These are phyloP conservation scores for Clavelina lepadiformis DNA, from an alignment of 23 tunicate species.

Conservation along the genomic window DNA sequence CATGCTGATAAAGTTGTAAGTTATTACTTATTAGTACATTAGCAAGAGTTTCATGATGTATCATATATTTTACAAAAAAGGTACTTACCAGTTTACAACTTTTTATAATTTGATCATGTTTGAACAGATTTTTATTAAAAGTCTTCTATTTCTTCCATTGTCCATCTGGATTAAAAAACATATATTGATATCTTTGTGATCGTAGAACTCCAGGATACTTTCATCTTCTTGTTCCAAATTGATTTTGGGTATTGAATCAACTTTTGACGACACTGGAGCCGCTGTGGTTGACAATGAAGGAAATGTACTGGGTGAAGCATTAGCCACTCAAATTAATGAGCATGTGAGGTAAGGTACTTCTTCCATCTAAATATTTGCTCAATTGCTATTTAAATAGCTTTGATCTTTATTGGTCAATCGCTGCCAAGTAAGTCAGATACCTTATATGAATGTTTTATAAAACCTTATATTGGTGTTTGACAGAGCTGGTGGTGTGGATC, in stretches of 20 bases:
- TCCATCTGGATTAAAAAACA: too few relatives aligned
- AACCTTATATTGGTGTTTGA: slow-evolving; percentile 7
- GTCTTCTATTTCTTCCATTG: too few relatives aligned
- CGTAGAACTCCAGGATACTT: too few relatives aligned
- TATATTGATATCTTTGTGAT: too few relatives aligned
- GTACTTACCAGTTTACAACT: too few relatives aligned
- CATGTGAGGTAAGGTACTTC: slow-evolving; percentile 26
- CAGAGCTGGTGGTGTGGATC: slow-evolving; percentile 65
- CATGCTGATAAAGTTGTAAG: too few relatives aligned
- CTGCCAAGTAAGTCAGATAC: neutral
- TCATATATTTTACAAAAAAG: too few relatives aligned
- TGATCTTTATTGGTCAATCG: neutral
- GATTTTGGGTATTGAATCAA: slow-evolving; percentile 73
- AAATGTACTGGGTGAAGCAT: slow-evolving; percentile 50
- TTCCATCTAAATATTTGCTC: neutral
- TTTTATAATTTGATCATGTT: too few relatives aligned
- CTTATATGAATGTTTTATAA: neutral
- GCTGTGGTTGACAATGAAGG: slow-evolving; percentile 68
- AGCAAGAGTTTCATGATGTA: too few relatives aligned
- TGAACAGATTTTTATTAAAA: too few relatives aligned
- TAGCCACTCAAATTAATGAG: slow-evolving; percentile 28
- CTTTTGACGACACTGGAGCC: slow-evolving; percentile 93
- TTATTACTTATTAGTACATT: too few relatives aligned
- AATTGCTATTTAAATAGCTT: neutral
- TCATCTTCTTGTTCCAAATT: too few relatives aligned